Percentiles rank a stretch among this genome's conserved stretches.
phyloP scores from a whole-genome alignment of 2,888 invertebrate species.

The Melinopterus prodromus region DNA sequence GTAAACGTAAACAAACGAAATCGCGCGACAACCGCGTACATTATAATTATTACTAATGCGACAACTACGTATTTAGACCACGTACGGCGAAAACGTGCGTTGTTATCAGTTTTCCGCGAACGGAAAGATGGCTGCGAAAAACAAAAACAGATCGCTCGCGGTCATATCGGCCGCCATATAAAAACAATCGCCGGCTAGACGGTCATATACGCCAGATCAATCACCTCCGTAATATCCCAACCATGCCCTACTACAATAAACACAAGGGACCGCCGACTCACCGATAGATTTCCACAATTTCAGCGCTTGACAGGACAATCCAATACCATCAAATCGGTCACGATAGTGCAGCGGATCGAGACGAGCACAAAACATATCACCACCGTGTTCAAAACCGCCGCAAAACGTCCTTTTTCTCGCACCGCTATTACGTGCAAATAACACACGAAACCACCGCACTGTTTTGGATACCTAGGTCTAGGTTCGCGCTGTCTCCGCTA shows the following conservation, averaged over 20 bases:
- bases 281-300: conserved; percentile 31
- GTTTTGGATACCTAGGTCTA: conserved; percentile 58
- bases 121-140: conserved; percentile 20
- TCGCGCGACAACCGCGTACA: not conserved
- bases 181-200: conserved; percentile 15
- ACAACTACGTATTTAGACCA: not conserved
- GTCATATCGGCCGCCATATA: not conserved
- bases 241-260: not conserved
- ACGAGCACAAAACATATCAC: conserved; percentile 41
- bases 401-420: conserved; percentile 43
- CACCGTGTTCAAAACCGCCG: conserved; percentile 37
- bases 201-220: not conserved
- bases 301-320: conserved; percentile 40
- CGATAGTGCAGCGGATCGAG: conserved; percentile 35
- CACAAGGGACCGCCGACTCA: conserved; percentile 16
- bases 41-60: not conserved
- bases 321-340: conserved; percentile 35
- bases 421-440: conserved; percentile 24
- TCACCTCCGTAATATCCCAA: not conserved
- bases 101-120: not conserved
- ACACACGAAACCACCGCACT: conserved; percentile 48
- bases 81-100: not conserved
- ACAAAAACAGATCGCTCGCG: conserved; percentile 13
- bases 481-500: conserved; percentile 45
- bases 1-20: not conserved